Conservation (phyloP, 2,888 invertebrate genomes). For the Spodoptera exigua region DNA sequence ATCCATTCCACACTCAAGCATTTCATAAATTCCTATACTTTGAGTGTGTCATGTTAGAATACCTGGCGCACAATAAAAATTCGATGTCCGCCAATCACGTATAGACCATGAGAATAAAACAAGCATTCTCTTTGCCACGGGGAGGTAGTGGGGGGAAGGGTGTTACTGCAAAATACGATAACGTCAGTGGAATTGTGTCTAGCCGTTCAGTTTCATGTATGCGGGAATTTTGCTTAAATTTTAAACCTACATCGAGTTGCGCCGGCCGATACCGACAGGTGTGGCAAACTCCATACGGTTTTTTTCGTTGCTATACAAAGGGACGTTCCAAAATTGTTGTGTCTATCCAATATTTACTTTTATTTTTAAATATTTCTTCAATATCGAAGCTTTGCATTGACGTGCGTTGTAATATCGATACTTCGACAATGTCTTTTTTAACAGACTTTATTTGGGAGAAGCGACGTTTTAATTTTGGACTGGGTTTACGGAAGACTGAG, state of each 20-base stretch:
- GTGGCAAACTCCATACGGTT: conserved; percentile 39
- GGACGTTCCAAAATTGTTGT: conserved; percentile 12
- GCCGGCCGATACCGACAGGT: conserved; percentile 51
- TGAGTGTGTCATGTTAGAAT: conserved; percentile 47
- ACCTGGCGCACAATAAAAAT: conserved; percentile 62
- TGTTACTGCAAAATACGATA: conserved; percentile 65
- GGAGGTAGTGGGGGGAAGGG: conserved; percentile 45
- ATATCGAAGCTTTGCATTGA: conserved; percentile 2
- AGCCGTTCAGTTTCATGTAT: conserved; percentile 64
- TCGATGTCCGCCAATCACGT: conserved; percentile 68
- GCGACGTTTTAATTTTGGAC: too few species aligned
- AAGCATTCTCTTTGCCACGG: conserved; percentile 64
- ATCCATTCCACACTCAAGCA: conserved; percentile 30
- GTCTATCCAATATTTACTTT: conserved; percentile 24
- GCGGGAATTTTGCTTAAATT: conserved; percentile 64
- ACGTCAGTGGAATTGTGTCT: conserved; percentile 67
- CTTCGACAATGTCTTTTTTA: too few species aligned
- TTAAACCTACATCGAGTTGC: conserved; percentile 59
- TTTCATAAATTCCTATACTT: conserved; percentile 42
- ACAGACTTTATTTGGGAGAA: too few species aligned
- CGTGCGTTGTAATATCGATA: conserved; percentile 8
- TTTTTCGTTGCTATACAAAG: conserved; percentile 25
- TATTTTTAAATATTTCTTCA: conserved; percentile 16
- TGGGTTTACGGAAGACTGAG: too few species aligned
- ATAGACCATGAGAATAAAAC: conserved; percentile 67